Evolutionary conservation across 2,888 invertebrate species (phyloP), one percentile per base, ranked within the genome.

Genomic region (Hoplodrina blanda): DNA sequence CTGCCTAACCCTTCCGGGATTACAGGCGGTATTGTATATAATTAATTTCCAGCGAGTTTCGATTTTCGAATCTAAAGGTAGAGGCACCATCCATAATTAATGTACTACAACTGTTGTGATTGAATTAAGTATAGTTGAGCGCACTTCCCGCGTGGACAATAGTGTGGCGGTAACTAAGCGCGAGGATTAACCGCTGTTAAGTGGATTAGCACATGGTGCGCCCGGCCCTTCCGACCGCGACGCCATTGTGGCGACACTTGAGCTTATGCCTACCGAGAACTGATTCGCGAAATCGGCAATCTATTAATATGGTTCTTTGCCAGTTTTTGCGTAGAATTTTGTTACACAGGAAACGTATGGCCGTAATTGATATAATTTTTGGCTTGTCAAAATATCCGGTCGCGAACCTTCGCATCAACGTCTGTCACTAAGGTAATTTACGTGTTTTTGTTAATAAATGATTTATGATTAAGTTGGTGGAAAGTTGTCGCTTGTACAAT

Each of bases 181-280:
- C 84, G 84, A 78, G 90, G 92, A 91, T 92, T 93, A 91, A 88
- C 86, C 81, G 85, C 69, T 74, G 80, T 68, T 94, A 92, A 94
- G 93, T 94, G 93, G 94, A 94, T 94, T 94, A 94, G 84, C 83
- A 86, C 91, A 91, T 91, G 92, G 89, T 85, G 85, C 73, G 77
- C 72, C 85, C 87, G 87, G 88, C 85, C 89, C 90, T 91, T 89
- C 90, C 89, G 89, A 71, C 80, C 76, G 57, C 63, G 61, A 33
- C n/a, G 66, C 62, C 64, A 81, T 82, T 87, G 86, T 81, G 57
- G 52, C 37, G 53, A 57, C 79, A 85, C 84, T 84, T 81, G 73
- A 81, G 80, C 71, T 71, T 65, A 74, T 71, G 73, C n/a, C 44
- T 46, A 67, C 78, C 20, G 56, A 70, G 63, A 77, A 78, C 62